phyloP scores from a whole-genome alignment of 2,797 vertebrate species.

The Paratrypauchen microcephalus region DNA sequence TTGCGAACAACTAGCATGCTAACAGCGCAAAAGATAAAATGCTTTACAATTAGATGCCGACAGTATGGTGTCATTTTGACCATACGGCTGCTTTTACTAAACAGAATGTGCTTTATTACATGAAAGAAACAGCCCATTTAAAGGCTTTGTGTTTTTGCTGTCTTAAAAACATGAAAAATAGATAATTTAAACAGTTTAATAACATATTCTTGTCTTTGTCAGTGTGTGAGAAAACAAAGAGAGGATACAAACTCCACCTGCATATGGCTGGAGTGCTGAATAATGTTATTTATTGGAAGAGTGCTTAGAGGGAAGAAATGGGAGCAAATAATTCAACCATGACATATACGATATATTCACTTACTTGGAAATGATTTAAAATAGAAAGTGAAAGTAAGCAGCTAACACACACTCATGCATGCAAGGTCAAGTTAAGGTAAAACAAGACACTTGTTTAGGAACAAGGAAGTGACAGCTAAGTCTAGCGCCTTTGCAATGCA shows the following conservation, averaged over 20 bases:
- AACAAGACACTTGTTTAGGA: background rate
- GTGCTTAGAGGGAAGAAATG: background rate
- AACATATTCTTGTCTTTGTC: too few species aligned
- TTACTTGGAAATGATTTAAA: background rate
- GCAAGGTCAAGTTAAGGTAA: slow-evolving; percentile 1
- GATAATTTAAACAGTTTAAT: too few species aligned
- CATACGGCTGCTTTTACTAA: too few species aligned
- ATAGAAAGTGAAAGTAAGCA: slow-evolving; percentile 6
- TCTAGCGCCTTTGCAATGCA: background rate
- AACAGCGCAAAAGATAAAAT: too few species aligned
- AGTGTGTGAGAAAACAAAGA: background rate
- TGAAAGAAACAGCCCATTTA: too few species aligned
- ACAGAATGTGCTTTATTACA: too few species aligned
- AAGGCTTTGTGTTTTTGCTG: too few species aligned
- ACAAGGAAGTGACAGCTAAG: background rate
- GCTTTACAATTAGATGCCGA: too few species aligned
- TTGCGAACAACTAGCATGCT: too few species aligned
- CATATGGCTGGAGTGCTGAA: background rate
- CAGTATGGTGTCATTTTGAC: too few species aligned
- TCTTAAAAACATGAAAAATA: too few species aligned
- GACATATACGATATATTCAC: slow-evolving; percentile 1
- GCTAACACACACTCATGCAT: background rate
- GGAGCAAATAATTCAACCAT: slow-evolving; percentile 8
- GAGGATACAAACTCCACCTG: background rate
- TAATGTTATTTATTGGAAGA: slow-evolving; percentile 2